Conservation (phyloP, 2,888 invertebrate species). For the Punctoribates punctum region DNA sequence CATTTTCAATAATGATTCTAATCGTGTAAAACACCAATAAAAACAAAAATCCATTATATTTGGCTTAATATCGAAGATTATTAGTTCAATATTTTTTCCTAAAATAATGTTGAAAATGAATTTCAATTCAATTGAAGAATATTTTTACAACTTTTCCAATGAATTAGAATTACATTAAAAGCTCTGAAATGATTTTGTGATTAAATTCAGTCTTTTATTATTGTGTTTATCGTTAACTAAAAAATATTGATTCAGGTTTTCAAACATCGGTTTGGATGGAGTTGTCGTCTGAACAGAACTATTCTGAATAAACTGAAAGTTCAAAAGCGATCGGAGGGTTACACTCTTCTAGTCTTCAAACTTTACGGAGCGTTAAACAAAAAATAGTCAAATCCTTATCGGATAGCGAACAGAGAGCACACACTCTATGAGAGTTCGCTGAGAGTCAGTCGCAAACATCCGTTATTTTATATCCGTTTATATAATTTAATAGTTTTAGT, state of each 20-base stretch:
- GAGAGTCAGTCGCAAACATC: slow-evolving; percentile 31
- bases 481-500: slow-evolving; percentile 10
- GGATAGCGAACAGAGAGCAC: slow-evolving; percentile 28
- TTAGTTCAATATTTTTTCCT: no score
- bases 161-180: neutral
- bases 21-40: no score
- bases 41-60: no score
- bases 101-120: no score
- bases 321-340: neutral
- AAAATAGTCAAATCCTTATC: slow-evolving; percentile 10
- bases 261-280: neutral
- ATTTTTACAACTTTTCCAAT: no score
- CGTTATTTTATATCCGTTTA: slow-evolving; percentile 14
- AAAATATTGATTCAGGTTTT: neutral
- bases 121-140: no score
- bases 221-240: neutral
- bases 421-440: neutral
- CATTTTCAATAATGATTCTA: no score
- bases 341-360: neutral
- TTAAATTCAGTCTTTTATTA: neutral
- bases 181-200: neutral
- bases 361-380: neutral
- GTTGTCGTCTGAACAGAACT: neutral
- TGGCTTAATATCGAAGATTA: no score
- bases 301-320: slow-evolving; percentile 1